Percentiles rank a stretch among this genome's conserved stretches.
phyloP scores from a whole-genome alignment of 1,140 invertebrate species.

The Anoplophora glabripennis region DNA sequence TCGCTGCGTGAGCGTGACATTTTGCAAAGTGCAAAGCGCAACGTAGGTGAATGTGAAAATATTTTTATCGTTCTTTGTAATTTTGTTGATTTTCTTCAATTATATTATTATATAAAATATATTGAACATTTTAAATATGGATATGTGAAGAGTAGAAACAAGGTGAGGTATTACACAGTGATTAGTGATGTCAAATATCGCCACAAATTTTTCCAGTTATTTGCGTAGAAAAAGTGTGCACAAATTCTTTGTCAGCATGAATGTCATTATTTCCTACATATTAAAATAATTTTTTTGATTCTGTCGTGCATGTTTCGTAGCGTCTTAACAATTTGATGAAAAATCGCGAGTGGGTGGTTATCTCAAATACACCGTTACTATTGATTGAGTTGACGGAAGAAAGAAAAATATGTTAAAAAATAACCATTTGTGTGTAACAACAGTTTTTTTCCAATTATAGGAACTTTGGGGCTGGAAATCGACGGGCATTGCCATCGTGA shows the following conservation, averaged over 20 bases:
- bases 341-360: neutral
- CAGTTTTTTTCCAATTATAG: neutral
- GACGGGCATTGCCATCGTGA: slow-evolving; percentile 1
- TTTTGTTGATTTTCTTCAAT: neutral
- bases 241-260: slow-evolving; percentile 10
- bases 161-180: neutral
- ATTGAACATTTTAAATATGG: neutral
- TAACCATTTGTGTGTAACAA: neutral
- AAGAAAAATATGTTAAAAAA: neutral
- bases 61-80: slow-evolving; percentile 1
- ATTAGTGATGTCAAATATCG: neutral
- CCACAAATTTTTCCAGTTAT: slow-evolving; percentile 3
- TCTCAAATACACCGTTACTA: neutral
- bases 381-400: slow-evolving; percentile 6
- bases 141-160: neutral
- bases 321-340: neutral
- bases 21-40: neutral
- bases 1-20: neutral
- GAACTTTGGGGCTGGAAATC: neutral
- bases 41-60: slow-evolving; percentile 5
- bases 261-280: slow-evolving; percentile 1
- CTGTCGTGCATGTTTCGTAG: neutral
- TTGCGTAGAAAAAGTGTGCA: slow-evolving; percentile 12
- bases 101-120: neutral
- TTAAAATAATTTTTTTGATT: neutral